A percentile compares a stretch with the other conserved stretches of the same genome.
Conservation (phyloP, 2,113 vertebrate species). For the Thalassarche chlororhynchos region DNA sequence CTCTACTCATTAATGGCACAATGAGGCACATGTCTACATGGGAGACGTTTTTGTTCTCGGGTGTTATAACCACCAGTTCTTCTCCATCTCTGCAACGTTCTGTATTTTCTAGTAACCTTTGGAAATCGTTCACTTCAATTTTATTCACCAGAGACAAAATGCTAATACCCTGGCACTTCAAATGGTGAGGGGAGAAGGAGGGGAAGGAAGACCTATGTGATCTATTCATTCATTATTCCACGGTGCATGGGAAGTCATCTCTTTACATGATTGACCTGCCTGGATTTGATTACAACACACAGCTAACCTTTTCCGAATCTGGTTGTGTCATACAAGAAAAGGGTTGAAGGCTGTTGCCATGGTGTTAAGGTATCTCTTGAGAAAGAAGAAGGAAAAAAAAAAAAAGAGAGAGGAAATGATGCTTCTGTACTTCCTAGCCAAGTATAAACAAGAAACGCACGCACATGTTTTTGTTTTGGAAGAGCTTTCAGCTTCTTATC, state of each 20-base stretch:
- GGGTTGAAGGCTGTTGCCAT: conserved; percentile 76
- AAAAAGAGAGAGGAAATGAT: conserved; percentile 45
- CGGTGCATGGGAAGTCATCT: conserved; percentile 43
- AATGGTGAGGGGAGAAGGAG: background rate
- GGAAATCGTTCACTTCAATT: conserved; percentile 3
- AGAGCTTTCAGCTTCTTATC: conserved; percentile 53
- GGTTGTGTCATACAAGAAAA: conserved; percentile 65
- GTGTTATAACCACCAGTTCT: background rate
- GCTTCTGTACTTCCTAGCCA: conserved; percentile 63
- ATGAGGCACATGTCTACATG: background rate
- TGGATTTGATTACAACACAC: conserved; percentile 67
- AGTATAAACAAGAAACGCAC: conserved; percentile 62
- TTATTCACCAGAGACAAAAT: conserved; percentile 11
- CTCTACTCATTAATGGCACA: background rate
- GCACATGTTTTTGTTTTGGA: conserved; percentile 68
- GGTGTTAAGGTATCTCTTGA: conserved; percentile 67
- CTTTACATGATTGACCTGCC: conserved; percentile 65
- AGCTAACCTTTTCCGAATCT: conserved; percentile 68
- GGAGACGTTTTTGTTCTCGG: background rate
- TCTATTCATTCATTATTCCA: conserved; percentile 60
- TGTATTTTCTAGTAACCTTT: background rate
- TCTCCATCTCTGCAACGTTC: background rate
- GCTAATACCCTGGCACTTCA: conserved; percentile 31
- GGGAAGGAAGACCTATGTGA: background rate
- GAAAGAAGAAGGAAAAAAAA: background rate